phyloP scores from a whole-genome alignment of 1,140 invertebrate genomes.

The Diachasma alloeum region DNA sequence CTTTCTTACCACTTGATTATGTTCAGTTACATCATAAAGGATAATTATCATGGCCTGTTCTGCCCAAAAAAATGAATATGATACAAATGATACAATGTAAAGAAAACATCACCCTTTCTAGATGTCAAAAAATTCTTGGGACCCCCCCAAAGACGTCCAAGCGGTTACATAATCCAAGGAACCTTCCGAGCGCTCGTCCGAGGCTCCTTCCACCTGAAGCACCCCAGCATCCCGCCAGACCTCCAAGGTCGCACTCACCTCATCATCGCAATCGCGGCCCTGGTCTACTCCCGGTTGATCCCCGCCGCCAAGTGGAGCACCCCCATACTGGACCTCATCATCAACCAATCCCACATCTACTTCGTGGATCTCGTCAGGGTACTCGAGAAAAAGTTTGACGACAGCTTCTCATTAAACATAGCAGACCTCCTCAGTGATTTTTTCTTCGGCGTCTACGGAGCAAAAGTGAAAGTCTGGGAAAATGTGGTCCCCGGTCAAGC shows the following conservation, averaged over 20 bases:
- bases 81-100: too few species aligned
- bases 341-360: conserved; percentile 58
- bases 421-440: conserved; percentile 53
- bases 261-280: conserved; percentile 46
- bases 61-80: too few species aligned
- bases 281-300: conserved; percentile 55
- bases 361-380: conserved; percentile 51
- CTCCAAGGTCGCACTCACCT: conserved; percentile 46
- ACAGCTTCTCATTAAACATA: conserved; percentile 47
- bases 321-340: conserved; percentile 54
- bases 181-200: conserved; percentile 48
- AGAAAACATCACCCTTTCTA: too few species aligned
- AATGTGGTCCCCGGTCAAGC: conserved; percentile 49
- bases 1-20: too few species aligned
- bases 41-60: too few species aligned
- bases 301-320: conserved; percentile 54
- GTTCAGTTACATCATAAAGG: too few species aligned
- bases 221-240: conserved; percentile 38
- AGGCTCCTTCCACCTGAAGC: conserved; percentile 52
- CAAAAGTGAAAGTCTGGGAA: conserved; percentile 51
- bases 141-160: conserved; percentile 36
- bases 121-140: background rate
- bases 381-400: conserved; percentile 46
- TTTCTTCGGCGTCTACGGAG: conserved; percentile 55
- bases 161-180: conserved; percentile 46